These are phyloP conservation scores for Gopherus evgoodei DNA, from an alignment of 2,113 vertebrate genomes.

Conservation along the genomic window DNA sequence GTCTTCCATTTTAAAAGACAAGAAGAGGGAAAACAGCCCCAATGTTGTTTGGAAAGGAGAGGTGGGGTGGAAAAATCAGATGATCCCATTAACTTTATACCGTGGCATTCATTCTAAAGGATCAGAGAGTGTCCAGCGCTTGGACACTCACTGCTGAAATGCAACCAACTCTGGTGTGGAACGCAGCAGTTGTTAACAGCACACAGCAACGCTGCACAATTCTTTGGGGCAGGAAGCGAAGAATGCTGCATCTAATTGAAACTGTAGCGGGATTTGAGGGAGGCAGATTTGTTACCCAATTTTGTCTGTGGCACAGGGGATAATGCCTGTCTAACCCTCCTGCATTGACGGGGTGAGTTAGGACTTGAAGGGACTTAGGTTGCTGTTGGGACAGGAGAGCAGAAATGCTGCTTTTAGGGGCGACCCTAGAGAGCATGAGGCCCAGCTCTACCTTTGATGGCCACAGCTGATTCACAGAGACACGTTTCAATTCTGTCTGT, in stretches of 20 bases:
- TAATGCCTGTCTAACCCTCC: background rate
- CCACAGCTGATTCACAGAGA: background rate
- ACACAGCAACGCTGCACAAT: background rate
- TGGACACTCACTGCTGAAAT: background rate
- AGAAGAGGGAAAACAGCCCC: background rate
- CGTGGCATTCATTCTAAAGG: background rate
- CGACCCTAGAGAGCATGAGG: background rate
- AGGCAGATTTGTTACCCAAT: background rate
- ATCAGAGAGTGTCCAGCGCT: too few species aligned
- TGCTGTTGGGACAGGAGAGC: background rate
- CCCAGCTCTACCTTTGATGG: background rate
- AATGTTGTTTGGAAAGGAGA: background rate
- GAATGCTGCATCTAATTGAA: background rate
- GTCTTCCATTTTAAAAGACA: background rate
- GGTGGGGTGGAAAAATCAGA: background rate
- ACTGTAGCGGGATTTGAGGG: background rate
- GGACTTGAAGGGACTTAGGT: accelerated
- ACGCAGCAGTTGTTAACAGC: background rate
- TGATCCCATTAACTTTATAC: background rate
- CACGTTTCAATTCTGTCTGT: background rate
- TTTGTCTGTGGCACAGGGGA: background rate
- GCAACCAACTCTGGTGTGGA: background rate
- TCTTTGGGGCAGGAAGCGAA: background rate
- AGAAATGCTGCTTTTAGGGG: background rate
- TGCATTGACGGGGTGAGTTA: background rate